phyloP scores from a whole-genome alignment of 1,140 invertebrate species.

The Carposina sasakii region DNA sequence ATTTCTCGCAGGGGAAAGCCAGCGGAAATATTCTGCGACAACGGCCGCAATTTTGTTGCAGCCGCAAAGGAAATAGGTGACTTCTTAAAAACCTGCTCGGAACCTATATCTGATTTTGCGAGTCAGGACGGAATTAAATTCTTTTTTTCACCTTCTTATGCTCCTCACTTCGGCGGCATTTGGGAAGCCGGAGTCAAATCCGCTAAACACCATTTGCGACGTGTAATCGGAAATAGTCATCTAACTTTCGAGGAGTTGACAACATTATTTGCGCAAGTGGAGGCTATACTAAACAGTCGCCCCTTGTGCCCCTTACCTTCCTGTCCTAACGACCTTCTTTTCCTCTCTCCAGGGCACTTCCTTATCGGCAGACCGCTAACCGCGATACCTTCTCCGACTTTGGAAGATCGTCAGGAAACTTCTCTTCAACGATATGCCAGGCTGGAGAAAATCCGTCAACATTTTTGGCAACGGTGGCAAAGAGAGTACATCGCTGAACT shows the following conservation, averaged over 20 bases:
- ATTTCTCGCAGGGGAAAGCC: slow-evolving; percentile 7
- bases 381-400: slow-evolving; percentile 13
- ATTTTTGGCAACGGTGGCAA: slow-evolving; percentile 28
- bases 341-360: slow-evolving; percentile 45
- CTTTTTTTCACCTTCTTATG: slow-evolving; percentile 29
- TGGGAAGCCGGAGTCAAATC: slow-evolving; percentile 33
- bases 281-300: slow-evolving; percentile 49
- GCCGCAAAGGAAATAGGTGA: slow-evolving; percentile 19
- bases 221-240: slow-evolving; percentile 24
- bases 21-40: slow-evolving; percentile 11
- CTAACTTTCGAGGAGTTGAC: slow-evolving; percentile 41
- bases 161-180: slow-evolving; percentile 39
- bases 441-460: slow-evolving; percentile 17
- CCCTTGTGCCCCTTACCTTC: slow-evolving; percentile 44
- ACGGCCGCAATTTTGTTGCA: slow-evolving; percentile 18
- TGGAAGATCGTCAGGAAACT: slow-evolving; percentile 6
- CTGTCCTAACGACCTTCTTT: slow-evolving; percentile 35
- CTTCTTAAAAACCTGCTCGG: neutral
- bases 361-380: slow-evolving; percentile 29
- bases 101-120: slow-evolving; percentile 17
- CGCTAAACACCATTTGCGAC: slow-evolving; percentile 32
- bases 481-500: slow-evolving; percentile 21
- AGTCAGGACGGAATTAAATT: slow-evolving; percentile 22
- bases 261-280: slow-evolving; percentile 40
- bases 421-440: slow-evolving; percentile 9